These are phyloP conservation scores for Crossoptilon crossoptilon DNA, from an alignment of 2,797 vertebrate species.

Conservation along the genomic window DNA sequence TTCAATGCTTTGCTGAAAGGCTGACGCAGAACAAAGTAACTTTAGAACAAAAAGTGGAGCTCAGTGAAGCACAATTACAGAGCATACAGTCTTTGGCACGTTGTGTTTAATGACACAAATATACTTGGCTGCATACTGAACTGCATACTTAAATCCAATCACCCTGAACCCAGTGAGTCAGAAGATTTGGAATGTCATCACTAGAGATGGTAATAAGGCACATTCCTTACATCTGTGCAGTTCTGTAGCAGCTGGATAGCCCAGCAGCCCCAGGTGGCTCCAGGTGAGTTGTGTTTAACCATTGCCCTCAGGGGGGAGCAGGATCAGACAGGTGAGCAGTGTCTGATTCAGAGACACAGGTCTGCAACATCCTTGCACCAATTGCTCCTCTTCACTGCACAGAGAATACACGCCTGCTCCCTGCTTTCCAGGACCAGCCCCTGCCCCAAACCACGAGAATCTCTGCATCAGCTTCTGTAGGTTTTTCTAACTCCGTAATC, in stretches of 20 bases:
- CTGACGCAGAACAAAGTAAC: not conserved
- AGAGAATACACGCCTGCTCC: accelerated
- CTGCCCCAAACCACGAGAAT: not conserved
- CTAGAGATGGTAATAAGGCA: not conserved
- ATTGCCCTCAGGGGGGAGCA: not conserved
- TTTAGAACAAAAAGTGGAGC: not conserved
- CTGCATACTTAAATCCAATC: not conserved
- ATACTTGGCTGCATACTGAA: not conserved
- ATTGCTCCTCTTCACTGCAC: not conserved
- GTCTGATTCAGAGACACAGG: not conserved
- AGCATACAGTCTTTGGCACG: not conserved
- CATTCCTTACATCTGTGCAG: accelerated
- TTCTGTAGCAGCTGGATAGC: not conserved
- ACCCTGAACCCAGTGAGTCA: not conserved
- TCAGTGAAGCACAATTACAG: not conserved
- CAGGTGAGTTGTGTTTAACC: not conserved
- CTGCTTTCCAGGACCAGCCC: not conserved
- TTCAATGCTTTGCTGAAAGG: not conserved
- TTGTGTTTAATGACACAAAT: not conserved
- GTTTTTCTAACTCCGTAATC: not conserved
- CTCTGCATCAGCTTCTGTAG: not conserved
- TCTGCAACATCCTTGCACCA: not conserved
- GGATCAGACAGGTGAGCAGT: not conserved
- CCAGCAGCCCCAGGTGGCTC: not conserved
- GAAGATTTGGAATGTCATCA: not conserved